Conservation (phyloP, 2,797 vertebrate species). For the Phoxinus dragarum region DNA sequence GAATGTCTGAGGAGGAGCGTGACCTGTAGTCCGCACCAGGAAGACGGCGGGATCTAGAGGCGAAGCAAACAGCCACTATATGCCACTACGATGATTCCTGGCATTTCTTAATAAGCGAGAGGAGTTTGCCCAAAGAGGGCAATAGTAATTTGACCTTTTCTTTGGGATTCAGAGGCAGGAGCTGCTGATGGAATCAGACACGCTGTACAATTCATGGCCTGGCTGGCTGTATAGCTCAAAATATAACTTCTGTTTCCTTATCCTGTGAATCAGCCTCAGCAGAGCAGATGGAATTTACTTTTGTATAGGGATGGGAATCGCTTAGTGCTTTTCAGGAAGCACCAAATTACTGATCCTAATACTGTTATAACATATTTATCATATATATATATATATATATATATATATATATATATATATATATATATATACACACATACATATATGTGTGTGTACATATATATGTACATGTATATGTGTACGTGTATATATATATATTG, state of each 20-base stretch:
- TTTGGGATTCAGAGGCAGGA: conserved; percentile 10
- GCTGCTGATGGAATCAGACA: conserved; percentile 31
- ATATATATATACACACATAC: no score
- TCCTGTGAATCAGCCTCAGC: background rate
- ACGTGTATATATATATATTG: no score
- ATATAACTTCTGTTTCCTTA: background rate
- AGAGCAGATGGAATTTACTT: background rate
- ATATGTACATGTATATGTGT: no score
- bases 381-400: no score
- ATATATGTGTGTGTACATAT: no score
- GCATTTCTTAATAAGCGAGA: conserved; percentile 37
- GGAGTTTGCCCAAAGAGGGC: conserved; percentile 18
- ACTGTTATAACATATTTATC: no score
- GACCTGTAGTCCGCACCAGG: conserved; percentile 55
- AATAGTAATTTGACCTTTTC: conserved; percentile 17
- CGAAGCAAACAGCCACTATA: conserved; percentile 39
- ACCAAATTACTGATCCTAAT: no score
- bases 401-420: no score
- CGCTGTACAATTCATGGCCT: background rate
- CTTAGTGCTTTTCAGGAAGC: no score
- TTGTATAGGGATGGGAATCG: background rate
- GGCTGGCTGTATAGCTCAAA: background rate
- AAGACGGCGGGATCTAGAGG: conserved; percentile 50
- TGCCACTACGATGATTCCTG: conserved; percentile 48
- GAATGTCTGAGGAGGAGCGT: conserved; percentile 32